Evolutionary conservation across 2,113 vertebrate genomes (phyloP).

Genomic region (Acanthisitta chloris): DNA sequence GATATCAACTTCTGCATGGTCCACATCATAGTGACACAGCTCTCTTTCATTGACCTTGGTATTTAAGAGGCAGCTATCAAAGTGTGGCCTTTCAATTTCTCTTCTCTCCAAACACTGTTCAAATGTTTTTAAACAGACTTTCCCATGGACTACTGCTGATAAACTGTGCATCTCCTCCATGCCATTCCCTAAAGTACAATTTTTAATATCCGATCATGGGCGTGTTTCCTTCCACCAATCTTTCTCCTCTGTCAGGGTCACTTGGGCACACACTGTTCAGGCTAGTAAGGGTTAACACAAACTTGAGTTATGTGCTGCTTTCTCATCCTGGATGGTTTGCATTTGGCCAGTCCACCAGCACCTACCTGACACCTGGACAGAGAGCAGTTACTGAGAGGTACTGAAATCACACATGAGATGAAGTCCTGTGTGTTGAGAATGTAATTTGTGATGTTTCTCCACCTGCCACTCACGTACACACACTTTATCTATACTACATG

Average conservation of each 20-base stretch:
- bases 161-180: neutral
- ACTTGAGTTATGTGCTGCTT: neutral
- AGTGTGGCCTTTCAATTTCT: neutral
- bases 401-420: neutral
- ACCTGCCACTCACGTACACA: neutral
- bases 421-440: neutral
- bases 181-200: neutral
- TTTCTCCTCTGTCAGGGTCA: neutral
- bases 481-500: neutral
- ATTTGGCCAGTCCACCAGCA: neutral
- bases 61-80: neutral
- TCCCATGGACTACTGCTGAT: neutral
- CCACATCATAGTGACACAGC: neutral
- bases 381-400: neutral
- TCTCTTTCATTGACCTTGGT: neutral
- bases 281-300: neutral
- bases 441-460: neutral
- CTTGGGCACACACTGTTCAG: neutral
- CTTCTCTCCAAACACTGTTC: neutral
- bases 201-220: neutral
- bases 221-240: neutral
- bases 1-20: neutral
- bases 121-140: neutral
- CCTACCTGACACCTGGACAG: neutral
- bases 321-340: neutral